These are phyloP conservation scores for Leptatherina wallacei DNA, from an alignment of 2,797 vertebrate species.

Conservation along the genomic window DNA sequence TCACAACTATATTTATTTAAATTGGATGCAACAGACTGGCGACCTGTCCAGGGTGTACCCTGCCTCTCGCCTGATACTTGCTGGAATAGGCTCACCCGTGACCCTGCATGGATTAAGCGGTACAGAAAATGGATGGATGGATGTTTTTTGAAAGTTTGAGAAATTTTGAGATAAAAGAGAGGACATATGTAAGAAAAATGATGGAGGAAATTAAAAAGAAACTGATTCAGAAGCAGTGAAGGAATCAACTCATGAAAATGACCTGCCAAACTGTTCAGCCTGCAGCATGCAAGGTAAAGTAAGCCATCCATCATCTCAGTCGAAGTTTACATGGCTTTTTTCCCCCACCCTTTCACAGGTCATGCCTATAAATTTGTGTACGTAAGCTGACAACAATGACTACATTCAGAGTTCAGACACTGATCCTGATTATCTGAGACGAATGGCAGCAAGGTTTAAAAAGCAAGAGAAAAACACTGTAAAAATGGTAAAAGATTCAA, in stretches of 20 bases:
- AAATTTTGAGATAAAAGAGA: background rate
- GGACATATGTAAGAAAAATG: background rate
- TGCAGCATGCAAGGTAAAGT: background rate
- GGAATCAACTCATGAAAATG: background rate
- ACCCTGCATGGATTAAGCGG: too few relatives aligned
- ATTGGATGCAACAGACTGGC: too few relatives aligned
- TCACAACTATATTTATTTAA: too few relatives aligned
- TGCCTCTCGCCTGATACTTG: too few relatives aligned
- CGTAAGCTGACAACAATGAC: background rate
- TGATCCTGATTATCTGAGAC: background rate
- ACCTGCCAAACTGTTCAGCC: background rate
- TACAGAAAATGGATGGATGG: too few relatives aligned
- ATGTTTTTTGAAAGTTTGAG: background rate
- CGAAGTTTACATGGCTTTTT: background rate
- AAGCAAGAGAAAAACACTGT: background rate
- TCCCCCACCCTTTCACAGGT: background rate
- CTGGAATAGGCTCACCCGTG: too few relatives aligned
- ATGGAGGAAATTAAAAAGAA: background rate
- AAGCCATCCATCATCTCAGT: background rate
- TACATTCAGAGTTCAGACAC: slow-evolving; percentile 15
- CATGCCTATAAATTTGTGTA: background rate
- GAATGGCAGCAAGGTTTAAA: background rate
- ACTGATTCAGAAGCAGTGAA: background rate
- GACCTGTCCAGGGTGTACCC: too few relatives aligned
- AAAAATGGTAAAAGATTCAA: background rate